Percentiles rank a stretch among this genome's conserved stretches.
Conservation (phyloP, 2,797 vertebrate genomes). For the Etheostoma perlongum region DNA sequence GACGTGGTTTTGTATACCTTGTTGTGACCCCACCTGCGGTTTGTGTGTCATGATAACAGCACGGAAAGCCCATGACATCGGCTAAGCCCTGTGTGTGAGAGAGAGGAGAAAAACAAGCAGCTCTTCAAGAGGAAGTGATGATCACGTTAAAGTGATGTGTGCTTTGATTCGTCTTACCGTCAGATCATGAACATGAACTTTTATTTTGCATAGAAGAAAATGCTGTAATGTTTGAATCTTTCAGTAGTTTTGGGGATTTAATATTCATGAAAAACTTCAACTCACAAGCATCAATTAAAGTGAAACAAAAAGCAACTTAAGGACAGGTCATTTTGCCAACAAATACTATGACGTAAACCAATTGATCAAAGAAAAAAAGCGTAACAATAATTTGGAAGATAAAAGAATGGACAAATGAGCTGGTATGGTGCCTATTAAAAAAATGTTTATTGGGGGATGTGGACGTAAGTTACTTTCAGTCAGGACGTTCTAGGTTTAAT, state of each 20-base stretch:
- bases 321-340: conserved; percentile 16
- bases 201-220: conserved; percentile 7
- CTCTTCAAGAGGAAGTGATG: conserved; percentile 45
- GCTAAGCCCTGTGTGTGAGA: conserved; percentile 42
- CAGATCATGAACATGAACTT: conserved; percentile 48
- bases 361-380: neutral
- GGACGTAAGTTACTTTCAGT: no score
- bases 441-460: no score
- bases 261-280: conserved; percentile 23
- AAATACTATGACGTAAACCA: neutral
- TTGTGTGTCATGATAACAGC: conserved; percentile 56
- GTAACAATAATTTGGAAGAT: no score
- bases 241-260: conserved; percentile 9
- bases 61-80: conserved; percentile 43
- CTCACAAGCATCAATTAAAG: conserved; percentile 21
- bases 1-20: conserved; percentile 38
- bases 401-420: no score
- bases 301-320: conserved; percentile 7
- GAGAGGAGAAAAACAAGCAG: conserved; percentile 53
- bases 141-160: conserved; percentile 42
- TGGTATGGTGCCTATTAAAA: no score
- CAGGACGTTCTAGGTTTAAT: no score
- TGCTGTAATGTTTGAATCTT: conserved; percentile 34
- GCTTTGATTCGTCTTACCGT: conserved; percentile 50
- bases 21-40: conserved; percentile 72